Evolutionary conservation across 1,140 invertebrate species (phyloP), one percentile per base, ranked within the genome.

Genomic region (Pogonomyrmex californicus): DNA sequence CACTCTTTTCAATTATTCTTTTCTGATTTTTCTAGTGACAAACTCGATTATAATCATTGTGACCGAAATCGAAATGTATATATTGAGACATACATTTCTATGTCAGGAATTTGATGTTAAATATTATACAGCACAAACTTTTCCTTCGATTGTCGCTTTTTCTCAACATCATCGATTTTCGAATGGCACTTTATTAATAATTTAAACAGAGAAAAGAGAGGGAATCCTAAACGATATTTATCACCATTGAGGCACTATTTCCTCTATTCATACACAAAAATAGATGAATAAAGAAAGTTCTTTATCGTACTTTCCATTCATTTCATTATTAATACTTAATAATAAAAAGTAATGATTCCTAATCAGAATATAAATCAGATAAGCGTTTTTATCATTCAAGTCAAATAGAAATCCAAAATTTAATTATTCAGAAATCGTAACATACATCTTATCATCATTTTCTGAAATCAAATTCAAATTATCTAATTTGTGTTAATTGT

Each of bases 261-360:
- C 5, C 23, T 58, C 23, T 9, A 56, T 75, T 75, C 14, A 6
- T n/a, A 41, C 54, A 33, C 14, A 56, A 38, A 38, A 38, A 54
- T 38, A 70, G 62, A 87, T 54, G 23, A 86, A 87, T 47, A 30
- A 86, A 41, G n/a, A 4, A 51, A 65, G 33, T 41, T 51, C 36
- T 56, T 10, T 56, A 36, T 56, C 36, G 17, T 58, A 76, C 1
- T 58, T n/a, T 54, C 54, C 23, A 56, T 1, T 76, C 10, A 54
- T 58, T 58, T 60, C 5, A 1, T 60, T 44, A 44, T 2, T 4
- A 62, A 30, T 30, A 75, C 44, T 76, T 76, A 76, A 44, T 44
- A 12, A 77, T n/a, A 47, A 60, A 62, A 0, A 33, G 7, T 17
- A 76, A 30, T 76, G 56, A 60, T 77, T 60, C n/a, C 12, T 41